phyloP scores from a whole-genome alignment of 2,113 vertebrate genomes.

The Hypocryptadius cinnamomeus region DNA sequence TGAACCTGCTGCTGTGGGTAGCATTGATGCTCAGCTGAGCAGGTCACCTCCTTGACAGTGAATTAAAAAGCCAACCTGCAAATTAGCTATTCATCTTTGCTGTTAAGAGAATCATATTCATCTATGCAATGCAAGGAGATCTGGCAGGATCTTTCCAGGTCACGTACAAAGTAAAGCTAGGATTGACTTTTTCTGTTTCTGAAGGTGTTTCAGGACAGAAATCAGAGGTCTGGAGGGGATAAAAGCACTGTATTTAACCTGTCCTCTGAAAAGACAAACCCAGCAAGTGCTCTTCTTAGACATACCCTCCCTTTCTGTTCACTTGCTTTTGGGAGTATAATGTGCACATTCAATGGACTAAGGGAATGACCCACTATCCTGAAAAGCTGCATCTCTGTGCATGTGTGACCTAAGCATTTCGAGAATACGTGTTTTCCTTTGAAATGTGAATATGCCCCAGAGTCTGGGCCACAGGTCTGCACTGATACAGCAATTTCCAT shows the following conservation, averaged over 20 bases:
- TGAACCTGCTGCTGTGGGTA: neutral
- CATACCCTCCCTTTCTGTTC: neutral
- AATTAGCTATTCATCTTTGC: neutral
- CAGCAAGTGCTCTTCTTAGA: neutral
- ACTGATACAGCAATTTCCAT: neutral
- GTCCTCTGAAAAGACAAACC: neutral
- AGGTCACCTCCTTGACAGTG: neutral
- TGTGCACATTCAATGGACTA: neutral
- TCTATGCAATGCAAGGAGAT: neutral
- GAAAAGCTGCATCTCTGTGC: neutral
- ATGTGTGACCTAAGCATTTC: neutral
- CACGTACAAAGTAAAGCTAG: neutral
- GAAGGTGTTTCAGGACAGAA: constrained; percentile 10
- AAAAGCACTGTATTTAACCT: neutral
- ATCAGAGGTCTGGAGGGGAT: neutral
- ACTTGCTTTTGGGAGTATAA: neutral
- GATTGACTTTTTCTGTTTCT: neutral
- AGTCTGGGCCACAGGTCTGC: neutral
- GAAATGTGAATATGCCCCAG: neutral
- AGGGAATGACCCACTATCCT: neutral
- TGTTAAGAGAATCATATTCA: neutral
- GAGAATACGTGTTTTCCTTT: neutral
- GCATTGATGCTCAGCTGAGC: neutral
- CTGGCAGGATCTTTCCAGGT: neutral
- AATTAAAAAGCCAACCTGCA: neutral